phyloP scores from a whole-genome alignment of 2,888 invertebrate genomes.

The Trileptium ribeirensis region DNA sequence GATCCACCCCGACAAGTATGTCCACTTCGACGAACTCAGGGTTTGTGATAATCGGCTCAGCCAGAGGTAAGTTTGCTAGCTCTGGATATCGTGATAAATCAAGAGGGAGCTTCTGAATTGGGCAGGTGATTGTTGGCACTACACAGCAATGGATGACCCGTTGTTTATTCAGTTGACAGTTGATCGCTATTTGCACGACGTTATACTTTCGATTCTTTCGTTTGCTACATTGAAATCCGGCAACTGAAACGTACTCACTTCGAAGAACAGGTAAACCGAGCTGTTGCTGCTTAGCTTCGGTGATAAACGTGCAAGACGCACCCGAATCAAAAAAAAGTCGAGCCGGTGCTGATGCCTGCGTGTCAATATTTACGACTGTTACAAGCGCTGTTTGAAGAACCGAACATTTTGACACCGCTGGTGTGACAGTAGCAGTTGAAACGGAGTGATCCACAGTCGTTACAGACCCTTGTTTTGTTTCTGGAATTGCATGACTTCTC shows the following conservation, averaged over 20 bases:
- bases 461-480: background rate
- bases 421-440: background rate
- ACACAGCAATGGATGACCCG: background rate
- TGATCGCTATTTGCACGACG: background rate
- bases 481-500: background rate
- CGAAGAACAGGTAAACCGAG: background rate
- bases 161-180: background rate
- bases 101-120: background rate
- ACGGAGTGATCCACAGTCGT: background rate
- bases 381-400: background rate
- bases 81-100: background rate
- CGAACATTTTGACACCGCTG: background rate
- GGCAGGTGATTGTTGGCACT: background rate
- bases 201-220: background rate
- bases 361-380: background rate
- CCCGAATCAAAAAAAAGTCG: background rate
- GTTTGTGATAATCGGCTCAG: background rate
- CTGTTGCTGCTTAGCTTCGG: background rate
- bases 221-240: background rate
- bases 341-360: background rate
- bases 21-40: background rate
- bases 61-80: background rate
- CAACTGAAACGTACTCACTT: background rate
- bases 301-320: background rate
- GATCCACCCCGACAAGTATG: background rate